Evolutionary conservation across 2,797 vertebrate species (phyloP), one percentile per base, ranked within the genome.

Genomic region (Aulostomus chinensis): DNA sequence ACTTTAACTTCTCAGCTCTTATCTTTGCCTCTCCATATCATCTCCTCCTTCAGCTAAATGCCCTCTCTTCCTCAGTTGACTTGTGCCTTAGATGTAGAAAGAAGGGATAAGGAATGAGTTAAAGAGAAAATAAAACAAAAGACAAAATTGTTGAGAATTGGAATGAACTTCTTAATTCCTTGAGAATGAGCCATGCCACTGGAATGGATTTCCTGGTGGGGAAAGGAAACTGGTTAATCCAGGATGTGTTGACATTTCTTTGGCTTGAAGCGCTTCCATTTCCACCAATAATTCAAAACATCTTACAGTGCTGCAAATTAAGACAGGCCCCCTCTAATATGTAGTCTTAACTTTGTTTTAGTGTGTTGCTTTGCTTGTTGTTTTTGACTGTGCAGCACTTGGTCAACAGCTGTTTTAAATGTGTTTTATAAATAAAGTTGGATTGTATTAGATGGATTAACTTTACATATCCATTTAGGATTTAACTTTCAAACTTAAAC

Each of bases 171-270:
- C 33, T 50, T 59, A 60, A 61, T 58, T 42, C 43, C 24, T 34
- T 33, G 16, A 48, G 48, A 73, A 49, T 48, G 48, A 78, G 54
- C 35, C 53, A 56, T 16, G 54, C 56, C 64, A 60, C 72, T 70
- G 62, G 61, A 63, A 50, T 29, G 34, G 48, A 69, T 64, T 76
- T 43, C 54, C 47, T 38, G 41, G 37, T 22, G 58, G 53, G 51
- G 16, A 53, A 59, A 55, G 51, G 36, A 68, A 62, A 58, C 33
- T 22, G 65, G 53, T 59, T 84, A 71, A 79, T 82, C 53, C 55
- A 36, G 41, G 42, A 76, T 61, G 64, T 83, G 67, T 67, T 75
- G 73, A 81, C 65, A 57, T 68, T 71, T 76, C 62, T 62, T 76
- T 66, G 72, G 64, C 79, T 52, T 60, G 11, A 59, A 47, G 24